Conservation (phyloP, 2,888 invertebrate species). For the Andrena haemorrhoa region DNA sequence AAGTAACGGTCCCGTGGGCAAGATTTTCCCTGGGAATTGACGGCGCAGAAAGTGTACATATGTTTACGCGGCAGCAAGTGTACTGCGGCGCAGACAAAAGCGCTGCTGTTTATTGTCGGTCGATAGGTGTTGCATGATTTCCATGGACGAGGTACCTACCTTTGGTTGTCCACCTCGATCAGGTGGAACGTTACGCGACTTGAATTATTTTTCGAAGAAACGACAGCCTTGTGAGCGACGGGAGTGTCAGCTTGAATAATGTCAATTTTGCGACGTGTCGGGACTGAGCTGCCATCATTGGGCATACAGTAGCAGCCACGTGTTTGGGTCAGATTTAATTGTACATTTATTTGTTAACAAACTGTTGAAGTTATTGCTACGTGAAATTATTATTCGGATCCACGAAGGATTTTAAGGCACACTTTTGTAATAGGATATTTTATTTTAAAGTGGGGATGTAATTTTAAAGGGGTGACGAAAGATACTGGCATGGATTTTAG, state of each 20-base stretch:
- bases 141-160: constrained; percentile 26
- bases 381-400: too few species aligned
- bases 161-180: constrained; percentile 27
- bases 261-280: background rate
- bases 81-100: constrained; percentile 43
- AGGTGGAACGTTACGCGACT: constrained; percentile 1
- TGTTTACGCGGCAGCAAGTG: constrained; percentile 28
- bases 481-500: too few species aligned
- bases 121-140: constrained; percentile 30
- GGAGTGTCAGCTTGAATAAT: background rate
- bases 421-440: too few species aligned
- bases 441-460: too few species aligned
- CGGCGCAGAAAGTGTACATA: constrained; percentile 21
- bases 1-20: constrained; percentile 63
- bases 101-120: constrained; percentile 45
- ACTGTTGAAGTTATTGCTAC: too few species aligned
- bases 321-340: too few species aligned
- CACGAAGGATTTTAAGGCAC: too few species aligned
- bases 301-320: background rate
- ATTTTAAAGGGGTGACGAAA: too few species aligned
- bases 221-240: background rate
- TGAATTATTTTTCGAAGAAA: background rate
- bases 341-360: too few species aligned
- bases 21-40: constrained; percentile 61
- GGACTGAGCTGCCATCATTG: background rate